These are phyloP conservation scores for Caracal caracal DNA, from an alignment of 2,113 vertebrate species.

Conservation along the genomic window DNA sequence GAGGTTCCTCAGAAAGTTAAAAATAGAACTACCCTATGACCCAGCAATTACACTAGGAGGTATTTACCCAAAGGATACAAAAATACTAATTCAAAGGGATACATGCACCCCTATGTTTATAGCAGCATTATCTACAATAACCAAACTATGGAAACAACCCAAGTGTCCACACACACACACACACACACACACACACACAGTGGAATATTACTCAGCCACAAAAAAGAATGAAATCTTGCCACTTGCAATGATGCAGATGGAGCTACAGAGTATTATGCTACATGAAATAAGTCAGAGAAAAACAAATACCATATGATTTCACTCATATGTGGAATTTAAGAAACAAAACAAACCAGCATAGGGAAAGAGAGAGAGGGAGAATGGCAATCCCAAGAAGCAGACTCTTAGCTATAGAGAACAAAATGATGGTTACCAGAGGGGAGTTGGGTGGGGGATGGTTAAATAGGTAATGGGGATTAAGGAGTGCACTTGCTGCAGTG, in stretches of 20 bases:
- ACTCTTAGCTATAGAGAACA: neutral
- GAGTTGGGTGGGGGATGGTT: neutral
- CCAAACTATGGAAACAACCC: neutral
- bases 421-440: neutral
- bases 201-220: neutral
- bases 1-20: neutral
- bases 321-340: neutral
- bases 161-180: neutral
- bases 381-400: neutral
- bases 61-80: neutral
- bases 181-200: no score
- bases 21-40: neutral
- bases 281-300: neutral
- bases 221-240: neutral
- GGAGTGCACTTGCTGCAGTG: neutral
- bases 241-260: neutral
- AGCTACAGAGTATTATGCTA: neutral
- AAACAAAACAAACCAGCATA: neutral
- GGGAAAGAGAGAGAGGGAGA: neutral
- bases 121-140: neutral
- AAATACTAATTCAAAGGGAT: neutral
- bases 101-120: neutral
- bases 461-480: neutral
- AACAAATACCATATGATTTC: neutral
- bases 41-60: neutral